Evolutionary conservation across 2,888 invertebrate species (phyloP), one percentile per base, ranked within the genome.

Genomic region (Standfussiana lucernea): DNA sequence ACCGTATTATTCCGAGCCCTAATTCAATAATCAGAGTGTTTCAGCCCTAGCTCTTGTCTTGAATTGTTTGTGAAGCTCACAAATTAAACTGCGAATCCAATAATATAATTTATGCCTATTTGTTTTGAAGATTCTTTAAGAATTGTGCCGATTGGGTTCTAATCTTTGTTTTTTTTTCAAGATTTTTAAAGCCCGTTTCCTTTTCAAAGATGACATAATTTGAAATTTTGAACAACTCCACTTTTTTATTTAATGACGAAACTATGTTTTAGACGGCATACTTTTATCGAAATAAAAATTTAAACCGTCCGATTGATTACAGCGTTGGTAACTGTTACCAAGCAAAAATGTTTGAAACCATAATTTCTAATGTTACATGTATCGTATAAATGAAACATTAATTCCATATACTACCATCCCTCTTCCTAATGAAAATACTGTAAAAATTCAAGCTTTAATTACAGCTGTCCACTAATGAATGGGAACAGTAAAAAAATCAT

Each of bases 11-110:
- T 74, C 53, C 42, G 65, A 77, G 71, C 42, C 69, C 68, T 87
- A 82, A 86, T 79, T 87, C 79, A 87, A 87, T 87, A 87, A 87
- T 77, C 85, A 71, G 59, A 79, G 77, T 75, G 66, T 71, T 72
- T 53, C 75, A 75, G 71, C 64, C 70, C 56, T 70, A 74, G 76
- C 70, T 84, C 56, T 77, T 65, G 62, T 64, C 71, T 84, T 81
- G 47, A 71, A 67, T 45, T 71, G 82, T 82, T 84, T 61, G 40
- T 47, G 21, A 37, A 64, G 75, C 69, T 68, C 59, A 68, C 80
- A 72, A 84, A 82, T 71, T 75, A 53, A 71, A 68, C 69, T 74
- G 56, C 7, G 35, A 64, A 47, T 64, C 42, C 53, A 67, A 56
- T 82, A 15, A 64, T 82, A 82, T 50, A 50, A 53, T 66, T 71